Evolutionary conservation across 64 coral and sea anemone species (phyloP).

Genomic region (Stichodactyla helianthus): DNA sequence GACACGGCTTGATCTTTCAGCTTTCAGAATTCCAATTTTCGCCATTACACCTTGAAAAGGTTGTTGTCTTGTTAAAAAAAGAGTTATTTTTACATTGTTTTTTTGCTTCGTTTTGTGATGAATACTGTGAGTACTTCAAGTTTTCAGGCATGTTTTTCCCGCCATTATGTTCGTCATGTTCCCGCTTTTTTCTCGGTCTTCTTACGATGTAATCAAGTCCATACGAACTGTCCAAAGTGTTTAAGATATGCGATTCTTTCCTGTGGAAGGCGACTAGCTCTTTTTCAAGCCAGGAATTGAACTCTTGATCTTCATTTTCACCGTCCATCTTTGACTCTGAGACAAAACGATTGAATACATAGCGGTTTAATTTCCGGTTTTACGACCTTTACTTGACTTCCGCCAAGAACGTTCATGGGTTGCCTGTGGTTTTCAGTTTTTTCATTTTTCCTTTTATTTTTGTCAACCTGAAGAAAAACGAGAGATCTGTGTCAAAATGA

Average conservation of each 20-base stretch:
- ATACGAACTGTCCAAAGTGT: conserved; percentile 38
- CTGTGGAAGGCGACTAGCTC: conserved; percentile 28
- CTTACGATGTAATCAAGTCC: conserved; percentile 6
- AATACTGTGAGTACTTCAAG: background rate
- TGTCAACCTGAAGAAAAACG: too few species aligned
- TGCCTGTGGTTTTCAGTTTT: background rate
- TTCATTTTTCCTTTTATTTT: too few species aligned
- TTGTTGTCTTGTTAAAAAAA: background rate
- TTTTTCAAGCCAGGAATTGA: conserved; percentile 51
- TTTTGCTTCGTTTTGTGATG: background rate
- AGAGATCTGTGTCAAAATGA: too few species aligned
- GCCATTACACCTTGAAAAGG: background rate
- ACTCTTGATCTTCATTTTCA: background rate
- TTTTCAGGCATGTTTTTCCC: background rate
- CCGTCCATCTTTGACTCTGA: conserved; percentile 3
- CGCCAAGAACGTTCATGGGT: background rate
- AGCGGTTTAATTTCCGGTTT: background rate
- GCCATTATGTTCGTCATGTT: background rate
- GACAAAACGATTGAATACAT: background rate
- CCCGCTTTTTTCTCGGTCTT: background rate
- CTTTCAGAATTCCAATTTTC: background rate
- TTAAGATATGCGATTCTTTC: conserved; percentile 50
- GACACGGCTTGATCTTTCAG: background rate
- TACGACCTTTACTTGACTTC: background rate
- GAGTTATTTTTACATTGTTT: background rate